Percentiles rank a stretch among this genome's conserved stretches.
Conservation (phyloP, 1,140 invertebrate genomes). For the Lasioglossum baleicum region DNA sequence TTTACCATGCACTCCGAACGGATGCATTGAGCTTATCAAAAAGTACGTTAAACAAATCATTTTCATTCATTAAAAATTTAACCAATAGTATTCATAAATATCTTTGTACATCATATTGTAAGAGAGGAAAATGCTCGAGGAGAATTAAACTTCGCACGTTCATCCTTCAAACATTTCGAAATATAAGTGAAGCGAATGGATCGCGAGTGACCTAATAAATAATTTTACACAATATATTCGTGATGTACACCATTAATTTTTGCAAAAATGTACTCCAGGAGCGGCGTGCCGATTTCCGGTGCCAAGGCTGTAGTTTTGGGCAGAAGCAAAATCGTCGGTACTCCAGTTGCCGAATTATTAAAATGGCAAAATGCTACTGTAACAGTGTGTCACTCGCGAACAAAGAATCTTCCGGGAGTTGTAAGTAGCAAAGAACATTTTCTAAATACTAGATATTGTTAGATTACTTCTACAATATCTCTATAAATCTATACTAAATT, state of each 20-base stretch:
- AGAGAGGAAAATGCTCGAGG: too few relatives aligned
- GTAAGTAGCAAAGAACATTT: constrained; percentile 78
- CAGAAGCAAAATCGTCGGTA: constrained; percentile 98
- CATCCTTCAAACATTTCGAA: too few relatives aligned
- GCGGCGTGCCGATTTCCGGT: constrained; percentile 90
- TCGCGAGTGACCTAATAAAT: not conserved
- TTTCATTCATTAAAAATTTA: not conserved
- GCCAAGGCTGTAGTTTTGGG: constrained; percentile 96
- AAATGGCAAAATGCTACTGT: constrained; percentile 99
- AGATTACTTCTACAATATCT: not conserved
- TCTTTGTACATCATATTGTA: not conserved
- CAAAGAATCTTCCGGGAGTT: constrained; percentile 89
- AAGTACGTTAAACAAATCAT: constrained; percentile 72
- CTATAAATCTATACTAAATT: not conserved
- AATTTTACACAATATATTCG: not conserved
- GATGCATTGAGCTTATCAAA: constrained; percentile 95
- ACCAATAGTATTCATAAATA: not conserved
- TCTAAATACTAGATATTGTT: not conserved
- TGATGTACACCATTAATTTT: not conserved
- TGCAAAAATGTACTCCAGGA: constrained; percentile 72
- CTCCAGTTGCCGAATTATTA: constrained; percentile 95
- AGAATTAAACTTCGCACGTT: too few relatives aligned
- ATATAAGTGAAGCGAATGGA: not conserved
- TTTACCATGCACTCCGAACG: constrained; percentile 95
- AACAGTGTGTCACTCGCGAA: constrained; percentile 97